Evolutionary conservation across 2,797 vertebrate species (phyloP).

Genomic region (Tauraco hartlaubi): DNA sequence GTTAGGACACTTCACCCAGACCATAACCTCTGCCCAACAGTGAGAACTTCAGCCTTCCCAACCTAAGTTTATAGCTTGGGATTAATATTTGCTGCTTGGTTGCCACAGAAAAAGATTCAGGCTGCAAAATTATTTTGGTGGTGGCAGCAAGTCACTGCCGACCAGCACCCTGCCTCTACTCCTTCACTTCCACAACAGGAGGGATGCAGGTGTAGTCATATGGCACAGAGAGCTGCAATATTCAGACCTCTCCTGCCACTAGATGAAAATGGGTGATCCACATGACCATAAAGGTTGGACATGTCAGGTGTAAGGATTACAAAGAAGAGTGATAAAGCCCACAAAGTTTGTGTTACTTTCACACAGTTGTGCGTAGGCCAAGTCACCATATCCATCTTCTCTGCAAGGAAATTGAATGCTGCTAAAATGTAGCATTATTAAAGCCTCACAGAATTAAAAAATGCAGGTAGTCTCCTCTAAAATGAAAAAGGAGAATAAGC

Average conservation of each 20-base stretch:
- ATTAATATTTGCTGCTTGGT: background rate
- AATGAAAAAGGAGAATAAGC: background rate
- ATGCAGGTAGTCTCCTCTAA: background rate
- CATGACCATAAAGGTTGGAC: background rate
- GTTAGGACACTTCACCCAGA: background rate
- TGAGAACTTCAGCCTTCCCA: background rate
- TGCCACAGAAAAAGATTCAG: background rate
- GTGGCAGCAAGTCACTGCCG: background rate
- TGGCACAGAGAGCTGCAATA: background rate
- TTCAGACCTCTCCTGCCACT: background rate
- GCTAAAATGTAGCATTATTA: background rate
- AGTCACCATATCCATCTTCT: background rate
- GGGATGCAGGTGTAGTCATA: background rate
- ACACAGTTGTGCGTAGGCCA: background rate
- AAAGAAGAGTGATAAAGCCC: background rate
- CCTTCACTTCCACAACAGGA: background rate
- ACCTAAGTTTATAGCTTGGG: background rate
- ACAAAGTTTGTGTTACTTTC: background rate
- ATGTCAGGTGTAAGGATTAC: background rate
- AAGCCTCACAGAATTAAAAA: background rate
- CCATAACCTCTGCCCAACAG: background rate
- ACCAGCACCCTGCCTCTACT: background rate
- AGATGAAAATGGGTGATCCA: background rate
- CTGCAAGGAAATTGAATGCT: background rate
- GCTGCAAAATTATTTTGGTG: background rate